Evolutionary conservation across 37 sponge, comb jelly and placozoan genomes (phyloP), one percentile per base, ranked within the genome.

Genomic region (Axinella damicornis): DNA sequence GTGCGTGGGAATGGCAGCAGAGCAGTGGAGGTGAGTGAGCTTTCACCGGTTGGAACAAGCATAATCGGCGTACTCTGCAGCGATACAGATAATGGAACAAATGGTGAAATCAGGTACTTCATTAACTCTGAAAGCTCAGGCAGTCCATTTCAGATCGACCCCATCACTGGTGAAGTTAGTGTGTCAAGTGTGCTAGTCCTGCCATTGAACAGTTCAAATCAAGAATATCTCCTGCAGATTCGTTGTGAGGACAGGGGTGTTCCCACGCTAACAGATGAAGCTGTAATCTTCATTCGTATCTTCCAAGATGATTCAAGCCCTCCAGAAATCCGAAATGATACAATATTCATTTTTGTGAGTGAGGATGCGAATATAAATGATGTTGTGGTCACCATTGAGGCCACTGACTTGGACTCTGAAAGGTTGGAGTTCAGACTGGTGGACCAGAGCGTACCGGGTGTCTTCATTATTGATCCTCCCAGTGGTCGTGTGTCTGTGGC

Each of bases 61-160:
- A 41, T 93, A 19, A 28, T 59, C 28, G 70, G 74, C 52, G 56
- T 93, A 37, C 12, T 20, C n/a, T 88, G 89, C 34, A 82, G 25
- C 68, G 94, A 93, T 68, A 72, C 65, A 20, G 94, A 93, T 32
- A 40, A 14, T 67, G 89, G 84, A 19, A 22, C 33, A 34, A 85
- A 89, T 73, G 90, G 85, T 32, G 72, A 39, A 11, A 74, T 93
- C 21, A 70, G 90, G 35, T 93, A 89, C 34, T 75, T 65, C 53
- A 85, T 93, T 22, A 19, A 21, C 12, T n/a, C 56, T 57, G 90
- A 82, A 25, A 84, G 78, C 69, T 71, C 67, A 19, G 77, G 63
- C 30, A 37, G 58, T 19, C 53, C 67, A 5, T 89, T 93, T 77
- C 24, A 0, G 0, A 67, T 93, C 32, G 74, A 93, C 60, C 35